phyloP scores from a whole-genome alignment of 53 echinoderm and acorn worm species.

The Antedon mediterranea region DNA sequence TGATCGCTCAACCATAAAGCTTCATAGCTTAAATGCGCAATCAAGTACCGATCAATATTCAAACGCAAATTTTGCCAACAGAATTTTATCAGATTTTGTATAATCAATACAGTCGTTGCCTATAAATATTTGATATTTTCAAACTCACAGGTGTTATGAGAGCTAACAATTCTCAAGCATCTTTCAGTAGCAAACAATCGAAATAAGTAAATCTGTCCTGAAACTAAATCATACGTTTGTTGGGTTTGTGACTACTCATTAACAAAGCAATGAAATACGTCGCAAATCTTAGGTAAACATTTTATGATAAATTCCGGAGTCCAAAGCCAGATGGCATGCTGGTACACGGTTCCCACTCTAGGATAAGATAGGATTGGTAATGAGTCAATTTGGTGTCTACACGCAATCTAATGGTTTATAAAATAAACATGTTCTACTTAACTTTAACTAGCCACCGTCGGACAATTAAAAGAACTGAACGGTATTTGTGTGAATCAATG shows the following conservation, averaged over 20 bases:
- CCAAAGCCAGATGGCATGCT: not conserved
- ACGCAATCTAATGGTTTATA: not conserved
- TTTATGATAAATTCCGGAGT: not conserved
- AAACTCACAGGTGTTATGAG: not conserved
- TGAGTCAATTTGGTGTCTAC: not conserved
- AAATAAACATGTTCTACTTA: not conserved
- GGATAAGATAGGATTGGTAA: not conserved
- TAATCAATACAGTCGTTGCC: not conserved
- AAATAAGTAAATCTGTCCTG: not conserved
- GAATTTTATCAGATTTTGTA: not conserved
- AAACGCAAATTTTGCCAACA: not conserved
- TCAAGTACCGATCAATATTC: not conserved
- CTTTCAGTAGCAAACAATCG: not conserved
- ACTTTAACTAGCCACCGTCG: not conserved
- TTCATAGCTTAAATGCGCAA: not conserved
- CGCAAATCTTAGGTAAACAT: not conserved
- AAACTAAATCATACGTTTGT: not conserved
- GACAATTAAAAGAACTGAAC: not conserved
- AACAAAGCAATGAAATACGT: not conserved
- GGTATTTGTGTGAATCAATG: not conserved
- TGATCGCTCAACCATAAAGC: not conserved
- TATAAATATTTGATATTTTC: not conserved
- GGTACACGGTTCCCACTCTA: not conserved
- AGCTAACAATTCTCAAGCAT: not conserved
- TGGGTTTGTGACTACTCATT: not conserved